Evolutionary conservation across 1,140 invertebrate species (phyloP), one percentile per base, ranked within the genome.

Genomic region (Pachypeltis micranthus): DNA sequence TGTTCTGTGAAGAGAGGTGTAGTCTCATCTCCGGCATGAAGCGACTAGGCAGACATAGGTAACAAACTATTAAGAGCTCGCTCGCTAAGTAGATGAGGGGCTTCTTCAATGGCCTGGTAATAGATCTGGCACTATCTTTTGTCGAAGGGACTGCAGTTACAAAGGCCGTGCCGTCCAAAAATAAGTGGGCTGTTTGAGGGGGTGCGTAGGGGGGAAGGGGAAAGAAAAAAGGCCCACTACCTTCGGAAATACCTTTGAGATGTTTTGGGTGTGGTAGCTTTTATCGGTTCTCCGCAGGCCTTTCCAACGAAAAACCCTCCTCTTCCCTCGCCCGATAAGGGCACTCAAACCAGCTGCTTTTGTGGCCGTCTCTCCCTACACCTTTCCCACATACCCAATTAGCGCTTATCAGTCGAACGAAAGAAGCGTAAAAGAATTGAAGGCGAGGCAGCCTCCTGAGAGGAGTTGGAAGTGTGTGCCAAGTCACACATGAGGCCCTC

Each of bases 181-280:
- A 16, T 16, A 51, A 39, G 47, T 51, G 47, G 47, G 21, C 4
- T 4, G 7, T 51, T 3, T 21, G 7, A 51, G 23, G 47, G 47
- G n/a, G n/a, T n/a, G n/a, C n/a, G n/a, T n/a, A n/a, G n/a, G n/a
- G n/a, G n/a, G n/a, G n/a, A n/a, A n/a, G n/a, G n/a, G n/a, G n/a
- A n/a, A n/a, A n/a, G n/a, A n/a, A n/a, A 51, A 21, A 51, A 51
- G 19, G 47, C 12, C 10, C 47, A 39, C 31, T 39, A 39, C 47
- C 21, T 51, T 14, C 4, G 21, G 47, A 51, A 51, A 51, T 51
- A 51, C 47, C 47, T 51, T 21, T 4, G 47, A 51, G 47, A 51
- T 51, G 47, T 51, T 51, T 51, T 51, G 47, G 47, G 47, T 51
- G 47, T 51, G 47, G 47, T 51, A 51, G 47, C 47, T 51, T 51